Percentiles rank a stretch among this genome's conserved stretches.
These are phyloP conservation scores for Neoarius graeffei DNA, from an alignment of 2,113 vertebrate species.

Conservation along the genomic window DNA sequence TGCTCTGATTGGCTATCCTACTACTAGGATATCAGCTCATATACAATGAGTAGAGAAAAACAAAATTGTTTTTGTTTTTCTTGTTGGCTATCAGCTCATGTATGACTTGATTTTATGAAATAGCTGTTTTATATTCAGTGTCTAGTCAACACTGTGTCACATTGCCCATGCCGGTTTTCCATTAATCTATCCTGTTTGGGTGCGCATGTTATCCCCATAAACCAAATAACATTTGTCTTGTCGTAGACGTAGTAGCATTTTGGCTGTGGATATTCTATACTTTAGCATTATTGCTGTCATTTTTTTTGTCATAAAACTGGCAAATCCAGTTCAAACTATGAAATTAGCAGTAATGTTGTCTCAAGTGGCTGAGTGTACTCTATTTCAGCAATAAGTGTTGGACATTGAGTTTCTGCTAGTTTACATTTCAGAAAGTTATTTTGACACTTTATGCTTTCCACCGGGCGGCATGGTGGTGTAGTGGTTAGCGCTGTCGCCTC, in stretches of 20 bases:
- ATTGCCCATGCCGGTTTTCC: constrained; percentile 12
- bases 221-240: constrained; percentile 15
- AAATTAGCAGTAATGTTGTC: not conserved
- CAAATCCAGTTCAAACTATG: not conserved
- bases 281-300: not conserved
- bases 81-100: too few relatives aligned
- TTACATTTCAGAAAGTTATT: not conserved
- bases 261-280: constrained; percentile 16
- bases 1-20: too few relatives aligned
- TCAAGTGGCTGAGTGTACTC: not conserved
- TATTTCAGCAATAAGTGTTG: not conserved
- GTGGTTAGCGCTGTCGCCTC: too few relatives aligned
- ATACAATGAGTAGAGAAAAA: too few relatives aligned
- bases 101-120: too few relatives aligned
- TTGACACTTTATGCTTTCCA: not conserved
- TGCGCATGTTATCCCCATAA: not conserved
- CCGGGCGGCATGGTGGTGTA: too few relatives aligned
- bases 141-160: not conserved
- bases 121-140: too few relatives aligned
- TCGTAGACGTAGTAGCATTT: constrained; percentile 21
- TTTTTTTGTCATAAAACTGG: not conserved
- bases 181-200: constrained; percentile 3
- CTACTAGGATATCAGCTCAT: too few relatives aligned
- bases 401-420: not conserved
- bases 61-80: too few relatives aligned